A percentile compares a stretch with the other conserved stretches of the same genome.
phyloP scores from a whole-genome alignment of 2,797 vertebrate species.

The Danio kyathit region DNA sequence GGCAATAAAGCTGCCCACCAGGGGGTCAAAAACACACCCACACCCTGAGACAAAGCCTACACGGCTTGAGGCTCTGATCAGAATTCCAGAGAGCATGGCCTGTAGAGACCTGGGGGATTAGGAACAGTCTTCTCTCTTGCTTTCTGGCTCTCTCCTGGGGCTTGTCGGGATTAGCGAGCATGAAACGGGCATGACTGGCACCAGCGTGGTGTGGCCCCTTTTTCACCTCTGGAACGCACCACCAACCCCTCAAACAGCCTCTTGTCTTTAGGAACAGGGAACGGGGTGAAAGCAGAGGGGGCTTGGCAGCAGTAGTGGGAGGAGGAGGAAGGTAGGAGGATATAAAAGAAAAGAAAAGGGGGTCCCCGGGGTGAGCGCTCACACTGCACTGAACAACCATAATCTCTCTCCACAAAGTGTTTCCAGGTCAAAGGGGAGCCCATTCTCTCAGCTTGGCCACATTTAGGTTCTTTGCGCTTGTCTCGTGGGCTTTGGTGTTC shows the following conservation, averaged over 20 bases:
- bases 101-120: constrained; percentile 47
- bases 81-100: constrained; percentile 58
- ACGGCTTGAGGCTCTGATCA: constrained; percentile 58
- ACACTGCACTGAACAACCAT: constrained; percentile 84
- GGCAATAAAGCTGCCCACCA: constrained; percentile 45
- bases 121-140: constrained; percentile 41
- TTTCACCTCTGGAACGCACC: constrained; percentile 79
- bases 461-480: constrained; percentile 51
- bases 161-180: constrained; percentile 61
- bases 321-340: constrained; percentile 57
- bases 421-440: constrained; percentile 81
- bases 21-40: constrained; percentile 36
- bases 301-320: constrained; percentile 61
- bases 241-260: constrained; percentile 65
- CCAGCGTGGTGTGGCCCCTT: constrained; percentile 75
- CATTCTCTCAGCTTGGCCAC: constrained; percentile 58
- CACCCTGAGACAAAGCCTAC: constrained; percentile 56
- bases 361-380: constrained; percentile 81
- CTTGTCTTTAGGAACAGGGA: constrained; percentile 57
- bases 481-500: constrained; percentile 54
- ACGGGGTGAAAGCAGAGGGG: constrained; percentile 63
- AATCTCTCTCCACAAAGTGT: constrained; percentile 84
- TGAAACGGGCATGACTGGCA: constrained; percentile 64
- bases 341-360: constrained; percentile 58
- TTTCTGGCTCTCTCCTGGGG: constrained; percentile 43